These are phyloP conservation scores for Rhyacophila brunnea DNA, from an alignment of 1,140 invertebrate genomes.

Conservation along the genomic window DNA sequence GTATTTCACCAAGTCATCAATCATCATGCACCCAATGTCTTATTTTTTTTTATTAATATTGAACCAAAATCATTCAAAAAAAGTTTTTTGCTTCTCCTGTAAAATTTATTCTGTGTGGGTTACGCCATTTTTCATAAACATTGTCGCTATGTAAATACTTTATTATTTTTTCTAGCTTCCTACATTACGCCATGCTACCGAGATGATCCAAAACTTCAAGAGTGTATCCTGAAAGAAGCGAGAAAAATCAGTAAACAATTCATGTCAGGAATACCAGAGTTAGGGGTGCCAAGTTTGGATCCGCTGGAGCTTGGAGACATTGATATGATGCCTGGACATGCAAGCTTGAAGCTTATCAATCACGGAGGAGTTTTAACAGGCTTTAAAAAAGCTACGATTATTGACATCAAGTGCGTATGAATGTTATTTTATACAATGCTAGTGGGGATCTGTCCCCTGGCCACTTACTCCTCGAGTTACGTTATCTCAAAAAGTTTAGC, in stretches of 20 bases:
- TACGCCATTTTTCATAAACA: too few relatives aligned
- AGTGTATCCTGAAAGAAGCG: constrained; percentile 45
- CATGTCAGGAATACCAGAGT: constrained; percentile 51
- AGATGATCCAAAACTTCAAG: constrained; percentile 41
- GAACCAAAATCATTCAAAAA: too few relatives aligned
- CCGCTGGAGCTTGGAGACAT: constrained; percentile 47
- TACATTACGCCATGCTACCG: constrained; percentile 44
- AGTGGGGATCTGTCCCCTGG: too few relatives aligned
- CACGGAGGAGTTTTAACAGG: constrained; percentile 1
- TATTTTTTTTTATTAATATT: too few relatives aligned
- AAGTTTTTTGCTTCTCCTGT: too few relatives aligned
- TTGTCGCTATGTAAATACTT: too few relatives aligned
- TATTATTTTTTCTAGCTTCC: constrained; percentile 39
- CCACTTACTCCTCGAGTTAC: too few relatives aligned
- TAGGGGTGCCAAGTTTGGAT: constrained; percentile 57
- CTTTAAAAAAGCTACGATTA: neutral
- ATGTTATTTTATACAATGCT: too few relatives aligned
- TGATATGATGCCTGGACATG: constrained; percentile 5
- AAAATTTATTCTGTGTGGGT: too few relatives aligned
- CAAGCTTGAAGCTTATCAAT: neutral
- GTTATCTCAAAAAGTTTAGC: too few relatives aligned
- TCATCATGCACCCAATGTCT: too few relatives aligned
- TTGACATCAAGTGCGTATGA: constrained; percentile 6
- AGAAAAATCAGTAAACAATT: constrained; percentile 48
- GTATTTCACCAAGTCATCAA: too few relatives aligned